Percentiles rank a stretch among this genome's conserved stretches.
Conservation (phyloP, 2,797 vertebrate genomes). For the Natrix natrix region DNA sequence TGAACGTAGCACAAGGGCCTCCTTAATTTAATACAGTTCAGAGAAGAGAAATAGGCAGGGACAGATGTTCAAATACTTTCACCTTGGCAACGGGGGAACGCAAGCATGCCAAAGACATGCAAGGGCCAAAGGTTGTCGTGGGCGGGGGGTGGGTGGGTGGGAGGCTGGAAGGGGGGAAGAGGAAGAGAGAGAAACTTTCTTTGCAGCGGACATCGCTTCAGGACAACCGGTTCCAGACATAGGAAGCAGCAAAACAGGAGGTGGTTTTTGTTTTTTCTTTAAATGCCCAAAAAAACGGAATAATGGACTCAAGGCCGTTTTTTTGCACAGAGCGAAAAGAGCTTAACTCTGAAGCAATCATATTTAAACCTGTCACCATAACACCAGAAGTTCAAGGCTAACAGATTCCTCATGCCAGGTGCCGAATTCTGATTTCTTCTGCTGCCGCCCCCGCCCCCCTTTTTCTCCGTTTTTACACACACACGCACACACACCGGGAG, state of each 20-base stretch:
- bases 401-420: conserved; percentile 53
- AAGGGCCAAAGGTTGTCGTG: conserved; percentile 49
- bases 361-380: conserved; percentile 55
- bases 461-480: neutral
- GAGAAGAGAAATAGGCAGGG: conserved; percentile 38
- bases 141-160: accelerated
- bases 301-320: conserved; percentile 51
- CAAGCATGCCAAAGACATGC: conserved; percentile 39
- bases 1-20: conserved; percentile 30
- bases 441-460: neutral
- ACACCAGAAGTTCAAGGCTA: conserved; percentile 40
- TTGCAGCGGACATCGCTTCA: conserved; percentile 28
- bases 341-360: conserved; percentile 23
- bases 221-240: conserved; percentile 29
- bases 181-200: conserved; percentile 8
- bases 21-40: conserved; percentile 57
- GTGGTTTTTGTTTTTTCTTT: neutral
- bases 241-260: conserved; percentile 15
- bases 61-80: conserved; percentile 65
- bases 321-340: conserved; percentile 44
- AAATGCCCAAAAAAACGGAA: conserved; percentile 43
- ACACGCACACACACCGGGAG: neutral
- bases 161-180: conserved; percentile 2
- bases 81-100: conserved; percentile 52
- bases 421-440: neutral